phyloP scores from a whole-genome alignment of 2,113 vertebrate genomes.

The Catagonus wagneri region DNA sequence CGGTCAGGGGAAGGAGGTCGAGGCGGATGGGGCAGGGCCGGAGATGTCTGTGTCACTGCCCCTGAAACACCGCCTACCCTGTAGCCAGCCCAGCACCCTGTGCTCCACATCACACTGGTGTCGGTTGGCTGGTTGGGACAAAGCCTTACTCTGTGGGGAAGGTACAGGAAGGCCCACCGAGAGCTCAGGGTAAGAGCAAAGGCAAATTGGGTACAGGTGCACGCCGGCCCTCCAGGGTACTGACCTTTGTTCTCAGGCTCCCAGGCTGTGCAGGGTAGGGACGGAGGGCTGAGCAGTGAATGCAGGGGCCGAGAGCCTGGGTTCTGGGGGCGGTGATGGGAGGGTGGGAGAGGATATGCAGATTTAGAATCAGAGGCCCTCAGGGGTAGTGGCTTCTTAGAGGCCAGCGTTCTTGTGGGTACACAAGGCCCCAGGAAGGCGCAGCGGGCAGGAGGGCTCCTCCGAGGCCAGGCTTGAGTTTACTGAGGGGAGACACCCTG shows the following conservation, averaged over 20 bases:
- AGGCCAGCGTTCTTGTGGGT: not conserved
- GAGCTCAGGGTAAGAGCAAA: not conserved
- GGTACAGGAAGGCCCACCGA: not conserved
- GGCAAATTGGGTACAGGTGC: not conserved
- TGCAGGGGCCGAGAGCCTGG: not conserved
- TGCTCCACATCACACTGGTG: not conserved
- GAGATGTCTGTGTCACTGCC: not conserved
- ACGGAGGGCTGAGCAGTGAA: not conserved
- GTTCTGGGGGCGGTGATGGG: not conserved
- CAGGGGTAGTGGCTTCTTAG: not conserved
- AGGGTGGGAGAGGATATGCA: rapidly evolving
- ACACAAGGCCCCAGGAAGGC: not conserved
- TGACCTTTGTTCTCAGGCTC: not conserved
- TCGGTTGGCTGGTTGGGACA: not conserved
- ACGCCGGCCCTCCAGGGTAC: not conserved
- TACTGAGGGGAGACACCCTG: not conserved
- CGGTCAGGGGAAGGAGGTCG: not conserved
- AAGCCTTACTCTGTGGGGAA: not conserved
- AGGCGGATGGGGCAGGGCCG: not conserved
- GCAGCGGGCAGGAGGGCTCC: not conserved
- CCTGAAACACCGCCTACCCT: not conserved
- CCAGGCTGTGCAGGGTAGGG: too few species aligned
- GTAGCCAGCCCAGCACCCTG: not conserved
- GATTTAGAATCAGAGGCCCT: not conserved
- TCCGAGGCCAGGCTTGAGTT: not conserved